Conservation (phyloP, 2,797 vertebrate species). For the Manis pentadactyla region DNA sequence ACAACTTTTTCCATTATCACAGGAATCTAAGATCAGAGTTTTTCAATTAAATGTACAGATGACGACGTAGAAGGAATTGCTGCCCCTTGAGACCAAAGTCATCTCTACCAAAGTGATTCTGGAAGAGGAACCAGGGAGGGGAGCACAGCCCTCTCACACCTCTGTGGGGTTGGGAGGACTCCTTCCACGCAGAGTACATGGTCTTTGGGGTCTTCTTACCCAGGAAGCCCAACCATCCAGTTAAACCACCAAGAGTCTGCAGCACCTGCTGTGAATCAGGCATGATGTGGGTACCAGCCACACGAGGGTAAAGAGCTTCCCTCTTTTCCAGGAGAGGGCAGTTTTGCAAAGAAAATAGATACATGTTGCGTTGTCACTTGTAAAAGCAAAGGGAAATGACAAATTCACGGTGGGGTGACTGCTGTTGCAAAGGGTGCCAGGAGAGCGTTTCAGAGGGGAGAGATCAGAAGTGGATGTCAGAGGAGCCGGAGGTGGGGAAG, state of each 20-base stretch:
- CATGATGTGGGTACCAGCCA: accelerated
- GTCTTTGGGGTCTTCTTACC: no score
- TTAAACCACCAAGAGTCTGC: not conserved
- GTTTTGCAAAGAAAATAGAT: not conserved
- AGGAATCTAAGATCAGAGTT: not conserved
- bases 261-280: accelerated
- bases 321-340: not conserved
- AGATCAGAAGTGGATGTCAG: accelerated
- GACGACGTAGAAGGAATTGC: not conserved
- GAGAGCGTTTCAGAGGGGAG: not conserved
- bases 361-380: accelerated
- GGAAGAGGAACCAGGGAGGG: no score
- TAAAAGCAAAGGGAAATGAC: not conserved
- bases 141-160: accelerated
- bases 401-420: accelerated
- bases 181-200: accelerated
- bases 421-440: accelerated
- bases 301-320: accelerated
- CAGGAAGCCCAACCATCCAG: not conserved
- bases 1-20: not conserved
- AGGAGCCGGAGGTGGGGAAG: accelerated
- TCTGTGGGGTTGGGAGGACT: not conserved
- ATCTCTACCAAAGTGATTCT: accelerated
- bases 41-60: not conserved
- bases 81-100: not conserved